A percentile compares a stretch with the other conserved stretches of the same genome.
Evolutionary conservation across 1,140 invertebrate species (phyloP).

Genomic region (Potamilus streckersoni): DNA sequence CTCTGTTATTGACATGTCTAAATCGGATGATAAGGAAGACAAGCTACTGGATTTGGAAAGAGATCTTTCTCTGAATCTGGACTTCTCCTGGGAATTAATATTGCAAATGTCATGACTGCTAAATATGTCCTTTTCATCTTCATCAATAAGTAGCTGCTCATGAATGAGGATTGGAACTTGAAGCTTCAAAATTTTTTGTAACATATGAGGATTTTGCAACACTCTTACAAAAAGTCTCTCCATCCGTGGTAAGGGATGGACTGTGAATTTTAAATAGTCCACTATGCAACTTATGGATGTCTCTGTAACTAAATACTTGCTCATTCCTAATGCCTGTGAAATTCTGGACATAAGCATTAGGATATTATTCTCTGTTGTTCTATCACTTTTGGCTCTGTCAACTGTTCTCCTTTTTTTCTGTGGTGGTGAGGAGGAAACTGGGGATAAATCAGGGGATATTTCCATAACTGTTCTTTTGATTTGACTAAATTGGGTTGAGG

Average conservation of each 20-base stretch:
- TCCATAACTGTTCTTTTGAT: neutral
- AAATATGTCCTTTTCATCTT: neutral
- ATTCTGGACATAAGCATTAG: conserved; percentile 50
- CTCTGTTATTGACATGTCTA: neutral
- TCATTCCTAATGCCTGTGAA: conserved; percentile 47
- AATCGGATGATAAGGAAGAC: too few species aligned
- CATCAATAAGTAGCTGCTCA: conserved; percentile 26
- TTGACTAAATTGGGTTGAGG: neutral
- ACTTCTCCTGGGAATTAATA: too few species aligned
- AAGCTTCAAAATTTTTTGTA: conserved; percentile 30
- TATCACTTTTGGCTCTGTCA: neutral
- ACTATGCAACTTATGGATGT: conserved; percentile 35
- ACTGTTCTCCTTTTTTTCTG: neutral
- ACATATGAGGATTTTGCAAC: conserved; percentile 37
- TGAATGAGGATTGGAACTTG: conserved; percentile 31
- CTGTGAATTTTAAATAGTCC: conserved; percentile 33
- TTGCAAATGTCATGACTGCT: too few species aligned
- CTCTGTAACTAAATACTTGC: conserved; percentile 30
- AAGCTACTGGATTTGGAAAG: too few species aligned
- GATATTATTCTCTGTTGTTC: conserved; percentile 43
- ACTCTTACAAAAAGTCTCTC: conserved; percentile 36
- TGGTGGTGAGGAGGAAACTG: neutral
- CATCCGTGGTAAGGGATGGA: conserved; percentile 28
- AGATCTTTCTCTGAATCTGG: too few species aligned
- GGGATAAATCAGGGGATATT: neutral